These are phyloP conservation scores for Parochlus steinenii DNA, from an alignment of 2,888 invertebrate genomes.

Conservation along the genomic window DNA sequence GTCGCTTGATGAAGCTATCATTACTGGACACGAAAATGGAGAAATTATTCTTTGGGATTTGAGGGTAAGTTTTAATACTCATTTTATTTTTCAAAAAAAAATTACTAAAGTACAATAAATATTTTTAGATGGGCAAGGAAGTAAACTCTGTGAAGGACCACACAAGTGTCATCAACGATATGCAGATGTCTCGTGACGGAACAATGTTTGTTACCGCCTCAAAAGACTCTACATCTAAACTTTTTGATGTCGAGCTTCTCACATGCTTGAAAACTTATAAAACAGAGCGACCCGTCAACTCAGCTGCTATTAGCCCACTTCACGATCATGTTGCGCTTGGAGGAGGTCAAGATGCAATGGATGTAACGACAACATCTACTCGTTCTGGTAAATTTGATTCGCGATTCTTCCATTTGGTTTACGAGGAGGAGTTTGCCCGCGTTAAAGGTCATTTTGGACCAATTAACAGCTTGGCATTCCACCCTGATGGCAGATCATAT, in stretches of 20 bases:
- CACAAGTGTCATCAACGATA: slow-evolving; percentile 77
- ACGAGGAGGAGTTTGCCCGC: slow-evolving; percentile 91
- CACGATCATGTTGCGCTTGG: slow-evolving; percentile 93
- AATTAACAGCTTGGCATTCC: slow-evolving; percentile 95
- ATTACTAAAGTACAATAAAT: not conserved
- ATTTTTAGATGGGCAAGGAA: slow-evolving; percentile 60
- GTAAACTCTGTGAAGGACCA: slow-evolving; percentile 67
- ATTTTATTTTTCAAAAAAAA: slow-evolving; percentile 5
- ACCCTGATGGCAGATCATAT: slow-evolving; percentile 93
- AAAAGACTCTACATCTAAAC: slow-evolving; percentile 88
- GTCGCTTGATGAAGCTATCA: slow-evolving; percentile 84
- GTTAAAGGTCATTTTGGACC: slow-evolving; percentile 99
- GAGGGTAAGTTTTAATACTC: slow-evolving; percentile 35
- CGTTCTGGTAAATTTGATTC: slow-evolving; percentile 95
- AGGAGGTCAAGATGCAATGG: slow-evolving; percentile 99
- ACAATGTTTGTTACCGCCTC: slow-evolving; percentile 96
- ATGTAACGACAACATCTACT: slow-evolving; percentile 88
- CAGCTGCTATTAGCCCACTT: slow-evolving; percentile 91
- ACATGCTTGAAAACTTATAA: slow-evolving; percentile 87
- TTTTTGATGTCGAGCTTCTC: slow-evolving; percentile 80
- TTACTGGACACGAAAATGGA: slow-evolving; percentile 91
- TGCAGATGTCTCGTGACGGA: slow-evolving; percentile 85
- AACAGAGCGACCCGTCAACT: slow-evolving; percentile 95
- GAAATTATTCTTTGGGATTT: slow-evolving; percentile 87
- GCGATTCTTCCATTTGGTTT: slow-evolving; percentile 84